Conservation (phyloP, 2,888 invertebrate species). For the Muscina levida region DNA sequence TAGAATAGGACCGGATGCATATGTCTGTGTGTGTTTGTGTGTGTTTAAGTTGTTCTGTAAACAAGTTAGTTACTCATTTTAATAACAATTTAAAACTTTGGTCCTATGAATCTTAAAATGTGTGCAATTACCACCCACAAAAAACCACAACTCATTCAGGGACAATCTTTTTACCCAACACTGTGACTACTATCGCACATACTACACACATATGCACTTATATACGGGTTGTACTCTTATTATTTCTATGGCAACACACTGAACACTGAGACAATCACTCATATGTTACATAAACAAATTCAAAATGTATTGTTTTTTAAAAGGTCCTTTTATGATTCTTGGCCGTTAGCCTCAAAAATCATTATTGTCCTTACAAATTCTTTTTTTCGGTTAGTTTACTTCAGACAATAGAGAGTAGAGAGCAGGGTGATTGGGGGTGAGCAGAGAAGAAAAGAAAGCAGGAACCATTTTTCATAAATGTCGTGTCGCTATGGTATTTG, state of each 20-base stretch:
- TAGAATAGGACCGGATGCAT: too few species aligned
- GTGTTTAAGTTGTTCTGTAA: neutral
- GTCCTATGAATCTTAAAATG: constrained; percentile 55
- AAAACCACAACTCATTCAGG: constrained; percentile 5
- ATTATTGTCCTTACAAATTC: constrained; percentile 35
- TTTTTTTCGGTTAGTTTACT: neutral
- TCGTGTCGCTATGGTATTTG: neutral
- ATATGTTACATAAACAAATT: constrained; percentile 5
- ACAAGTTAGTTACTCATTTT: constrained; percentile 14
- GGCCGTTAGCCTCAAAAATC: constrained; percentile 57
- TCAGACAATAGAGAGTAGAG: neutral
- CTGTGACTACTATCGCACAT: too few species aligned
- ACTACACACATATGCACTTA: neutral
- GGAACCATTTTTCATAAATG: constrained; percentile 8
- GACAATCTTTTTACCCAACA: constrained; percentile 26
- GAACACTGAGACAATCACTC: neutral
- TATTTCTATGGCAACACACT: too few species aligned
- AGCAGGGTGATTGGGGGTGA: too few species aligned
- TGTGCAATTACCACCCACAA: constrained; percentile 21
- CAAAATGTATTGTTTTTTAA: constrained; percentile 39
- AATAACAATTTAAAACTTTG: constrained; percentile 19
- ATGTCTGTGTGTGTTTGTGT: neutral
- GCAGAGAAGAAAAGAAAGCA: neutral
- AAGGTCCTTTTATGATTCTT: constrained; percentile 55
- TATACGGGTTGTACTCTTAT: too few species aligned